phyloP scores from a whole-genome alignment of 30 jellyfish, hydroid and myxozoan species.

The Rhopilema esculentum region DNA sequence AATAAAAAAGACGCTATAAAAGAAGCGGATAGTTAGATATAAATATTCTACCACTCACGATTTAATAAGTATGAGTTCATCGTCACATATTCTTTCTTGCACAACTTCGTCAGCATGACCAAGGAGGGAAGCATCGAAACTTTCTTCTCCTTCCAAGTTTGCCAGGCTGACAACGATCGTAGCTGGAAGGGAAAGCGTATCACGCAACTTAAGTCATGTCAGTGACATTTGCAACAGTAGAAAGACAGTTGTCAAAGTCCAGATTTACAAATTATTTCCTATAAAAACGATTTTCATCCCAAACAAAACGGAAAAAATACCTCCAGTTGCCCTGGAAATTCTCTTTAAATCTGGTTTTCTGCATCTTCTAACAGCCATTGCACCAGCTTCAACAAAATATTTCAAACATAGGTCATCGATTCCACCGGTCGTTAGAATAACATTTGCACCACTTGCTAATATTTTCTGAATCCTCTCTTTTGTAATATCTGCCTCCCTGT shows the following conservation, averaged over 20 bases:
- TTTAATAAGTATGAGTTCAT: slow-evolving; percentile 91
- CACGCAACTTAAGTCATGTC: too few species aligned
- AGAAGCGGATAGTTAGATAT: too few species aligned
- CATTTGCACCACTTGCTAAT: slow-evolving; percentile 98
- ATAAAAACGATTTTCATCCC: too few species aligned
- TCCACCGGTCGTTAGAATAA: slow-evolving; percentile 96
- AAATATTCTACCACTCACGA: slow-evolving; percentile 45
- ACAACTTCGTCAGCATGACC: slow-evolving; percentile 98
- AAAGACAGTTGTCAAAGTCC: too few species aligned
- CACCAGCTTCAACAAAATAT: slow-evolving; percentile 98
- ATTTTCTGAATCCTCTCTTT: slow-evolving; percentile 94
- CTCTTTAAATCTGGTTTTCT: slow-evolving; percentile 91
- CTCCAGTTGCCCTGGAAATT: slow-evolving; percentile 98
- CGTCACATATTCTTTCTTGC: slow-evolving; percentile 98
- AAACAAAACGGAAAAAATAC: slow-evolving; percentile 24
- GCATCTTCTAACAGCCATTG: slow-evolving; percentile 99
- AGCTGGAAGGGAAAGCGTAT: slow-evolving; percentile 44
- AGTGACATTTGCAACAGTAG: too few species aligned
- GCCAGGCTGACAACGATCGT: slow-evolving; percentile 93
- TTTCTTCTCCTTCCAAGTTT: slow-evolving; percentile 98
- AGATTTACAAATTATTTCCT: too few species aligned
- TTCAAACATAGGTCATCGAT: slow-evolving; percentile 99
- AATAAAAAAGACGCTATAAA: too few species aligned
- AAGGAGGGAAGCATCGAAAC: slow-evolving; percentile 95
- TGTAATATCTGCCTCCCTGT: slow-evolving; percentile 90